Evolutionary conservation across 2,797 vertebrate species (phyloP).

Genomic region (Spondyliosoma cantharus): DNA sequence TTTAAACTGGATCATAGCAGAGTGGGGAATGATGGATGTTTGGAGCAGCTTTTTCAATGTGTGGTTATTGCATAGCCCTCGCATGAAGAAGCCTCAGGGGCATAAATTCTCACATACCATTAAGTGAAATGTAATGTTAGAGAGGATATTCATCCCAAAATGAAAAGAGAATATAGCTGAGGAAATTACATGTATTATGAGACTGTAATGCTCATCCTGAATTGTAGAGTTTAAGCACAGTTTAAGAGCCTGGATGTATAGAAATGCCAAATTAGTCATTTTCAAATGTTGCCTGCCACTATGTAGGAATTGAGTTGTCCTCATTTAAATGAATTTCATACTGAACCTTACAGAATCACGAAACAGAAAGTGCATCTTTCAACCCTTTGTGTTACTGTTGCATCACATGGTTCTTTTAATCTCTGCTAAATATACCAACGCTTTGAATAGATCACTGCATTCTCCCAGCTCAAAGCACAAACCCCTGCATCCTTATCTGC

Average conservation of each 20-base stretch:
- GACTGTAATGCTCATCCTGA: constrained; percentile 11
- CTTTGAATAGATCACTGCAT: constrained; percentile 67
- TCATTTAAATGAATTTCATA: constrained; percentile 52
- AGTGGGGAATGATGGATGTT: constrained; percentile 63
- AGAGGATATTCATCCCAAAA: constrained; percentile 58
- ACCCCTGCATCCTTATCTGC: constrained; percentile 71
- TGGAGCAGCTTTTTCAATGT: constrained; percentile 54
- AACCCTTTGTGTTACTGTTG: constrained; percentile 70
- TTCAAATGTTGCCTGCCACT: constrained; percentile 51
- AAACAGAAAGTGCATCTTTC: constrained; percentile 68
- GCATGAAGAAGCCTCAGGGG: constrained; percentile 52
- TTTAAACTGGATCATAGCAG: constrained; percentile 72
- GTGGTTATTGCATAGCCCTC: constrained; percentile 61
- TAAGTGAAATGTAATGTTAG: constrained; percentile 68
- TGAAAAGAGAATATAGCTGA: constrained; percentile 46
- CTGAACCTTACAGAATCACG: constrained; percentile 47
- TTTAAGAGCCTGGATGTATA: constrained; percentile 21
- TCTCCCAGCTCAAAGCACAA: constrained; percentile 69
- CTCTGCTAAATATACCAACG: constrained; percentile 76
- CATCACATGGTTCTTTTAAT: constrained; percentile 76
- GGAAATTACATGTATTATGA: constrained; percentile 39
- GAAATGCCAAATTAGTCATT: constrained; percentile 55
- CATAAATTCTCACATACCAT: constrained; percentile 64
- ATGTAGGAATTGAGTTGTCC: constrained; percentile 32
- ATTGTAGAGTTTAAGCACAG: constrained; percentile 8